Percentiles rank a stretch among this genome's conserved stretches.
Conservation (phyloP, 2,888 invertebrate genomes). For the Epistrophe eligans region DNA sequence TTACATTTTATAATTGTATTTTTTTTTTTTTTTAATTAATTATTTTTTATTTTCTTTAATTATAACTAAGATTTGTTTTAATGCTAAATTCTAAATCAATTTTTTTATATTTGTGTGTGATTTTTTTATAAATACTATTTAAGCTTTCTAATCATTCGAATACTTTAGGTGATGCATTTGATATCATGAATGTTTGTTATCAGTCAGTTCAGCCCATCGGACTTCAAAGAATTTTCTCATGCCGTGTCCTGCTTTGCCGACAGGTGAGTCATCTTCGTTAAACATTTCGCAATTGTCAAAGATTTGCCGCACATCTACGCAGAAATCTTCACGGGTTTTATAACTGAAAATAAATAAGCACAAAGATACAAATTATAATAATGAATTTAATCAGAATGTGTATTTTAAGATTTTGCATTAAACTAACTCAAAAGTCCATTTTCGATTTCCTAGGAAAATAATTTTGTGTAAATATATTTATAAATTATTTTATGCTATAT, state of each 20-base stretch:
- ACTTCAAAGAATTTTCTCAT: conserved; percentile 97
- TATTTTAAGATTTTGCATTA: no score
- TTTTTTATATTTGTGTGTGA: conserved; percentile 49
- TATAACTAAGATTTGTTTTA: conserved; percentile 67
- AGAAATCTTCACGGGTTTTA: conserved; percentile 96
- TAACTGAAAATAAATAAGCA: conserved; percentile 87
- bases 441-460: no score
- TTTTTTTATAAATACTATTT: conserved; percentile 74
- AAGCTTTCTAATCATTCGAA: conserved; percentile 77
- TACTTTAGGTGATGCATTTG: conserved; percentile 80
- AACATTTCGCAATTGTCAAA: conserved; percentile 99
- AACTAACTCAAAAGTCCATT: no score
- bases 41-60: conserved; percentile 25
- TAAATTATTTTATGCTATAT: no score
- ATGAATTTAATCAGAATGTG: no score
- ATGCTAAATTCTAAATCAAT: conserved; percentile 63
- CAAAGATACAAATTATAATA: no score
- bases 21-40: conserved; percentile 14
- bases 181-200: conserved; percentile 84
- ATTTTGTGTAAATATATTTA: no score
- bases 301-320: conserved; percentile 95
- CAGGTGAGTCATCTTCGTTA: conserved; percentile 99
- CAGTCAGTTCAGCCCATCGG: conserved; percentile 91
- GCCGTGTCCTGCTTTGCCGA: conserved; percentile 97
- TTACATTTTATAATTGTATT: conserved; percentile 69